These are phyloP conservation scores for Loris lydekkerianus DNA, from an alignment of 2,797 vertebrate species.

Conservation along the genomic window DNA sequence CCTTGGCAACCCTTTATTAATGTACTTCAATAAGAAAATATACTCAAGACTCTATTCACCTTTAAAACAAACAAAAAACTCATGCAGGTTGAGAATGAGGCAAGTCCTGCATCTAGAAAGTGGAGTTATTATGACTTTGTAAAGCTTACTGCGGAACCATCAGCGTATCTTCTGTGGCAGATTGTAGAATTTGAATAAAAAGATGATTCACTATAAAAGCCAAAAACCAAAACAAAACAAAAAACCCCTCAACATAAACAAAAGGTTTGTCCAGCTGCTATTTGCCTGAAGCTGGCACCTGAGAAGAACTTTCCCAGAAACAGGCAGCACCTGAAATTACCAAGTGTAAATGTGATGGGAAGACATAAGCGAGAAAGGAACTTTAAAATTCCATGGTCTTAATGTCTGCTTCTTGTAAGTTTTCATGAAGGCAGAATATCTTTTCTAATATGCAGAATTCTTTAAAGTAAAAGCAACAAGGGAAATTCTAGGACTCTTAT, in stretches of 20 bases:
- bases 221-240: not conserved
- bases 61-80: slow-evolving; percentile 26
- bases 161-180: not conserved
- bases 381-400: not conserved
- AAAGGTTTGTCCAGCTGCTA: not conserved
- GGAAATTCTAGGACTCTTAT: not conserved
- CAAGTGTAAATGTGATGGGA: not conserved
- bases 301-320: not conserved
- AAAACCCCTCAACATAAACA: not conserved
- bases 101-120: not conserved
- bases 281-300: not conserved
- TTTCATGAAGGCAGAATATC: not conserved
- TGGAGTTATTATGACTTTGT: not conserved
- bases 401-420: not conserved
- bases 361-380: not conserved
- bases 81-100: not conserved
- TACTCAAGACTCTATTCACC: not conserved
- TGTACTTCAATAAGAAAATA: slow-evolving; percentile 13
- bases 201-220: not conserved
- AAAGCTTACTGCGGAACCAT: not conserved
- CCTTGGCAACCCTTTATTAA: not conserved
- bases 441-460: not conserved
- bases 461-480: not conserved
- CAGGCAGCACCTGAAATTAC: not conserved
- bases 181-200: not conserved